A percentile compares a stretch with the other conserved stretches of the same genome.
Evolutionary conservation across 2,113 vertebrate genomes (phyloP).

Genomic region (Holacanthus passer): DNA sequence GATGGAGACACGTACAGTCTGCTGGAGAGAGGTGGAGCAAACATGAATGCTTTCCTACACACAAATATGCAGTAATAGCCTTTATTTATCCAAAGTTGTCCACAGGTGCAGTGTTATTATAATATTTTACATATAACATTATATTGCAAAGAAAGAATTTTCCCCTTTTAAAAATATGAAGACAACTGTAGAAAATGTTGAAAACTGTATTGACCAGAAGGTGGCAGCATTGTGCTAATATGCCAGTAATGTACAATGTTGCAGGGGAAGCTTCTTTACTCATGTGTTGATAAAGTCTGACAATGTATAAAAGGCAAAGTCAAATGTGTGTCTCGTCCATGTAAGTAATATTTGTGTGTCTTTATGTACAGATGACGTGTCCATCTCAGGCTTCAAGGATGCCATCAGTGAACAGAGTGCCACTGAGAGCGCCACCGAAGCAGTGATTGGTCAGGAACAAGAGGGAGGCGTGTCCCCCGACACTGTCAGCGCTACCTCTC

Average conservation of each 20-base stretch:
- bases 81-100: neutral
- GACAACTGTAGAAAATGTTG: no score
- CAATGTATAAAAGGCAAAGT: neutral
- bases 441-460: slow-evolving; percentile 74
- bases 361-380: slow-evolving; percentile 85
- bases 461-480: slow-evolving; percentile 92
- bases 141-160: neutral
- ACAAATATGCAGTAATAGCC: neutral
- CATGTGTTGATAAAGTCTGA: neutral
- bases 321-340: neutral
- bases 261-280: neutral
- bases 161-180: neutral
- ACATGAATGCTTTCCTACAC: neutral
- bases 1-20: slow-evolving; percentile 92
- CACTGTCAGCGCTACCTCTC: slow-evolving; percentile 92
- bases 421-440: slow-evolving; percentile 83
- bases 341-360: neutral
- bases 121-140: neutral
- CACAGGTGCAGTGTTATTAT: no score
- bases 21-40: slow-evolving; percentile 88
- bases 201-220: slow-evolving; percentile 27
- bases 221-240: slow-evolving; percentile 59
- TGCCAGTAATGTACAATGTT: neutral
- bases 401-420: slow-evolving; percentile 84
- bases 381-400: slow-evolving; percentile 85